Evolutionary conservation across 2,888 invertebrate genomes (phyloP), one percentile per base, ranked within the genome.

Genomic region (Theretra japonica): DNA sequence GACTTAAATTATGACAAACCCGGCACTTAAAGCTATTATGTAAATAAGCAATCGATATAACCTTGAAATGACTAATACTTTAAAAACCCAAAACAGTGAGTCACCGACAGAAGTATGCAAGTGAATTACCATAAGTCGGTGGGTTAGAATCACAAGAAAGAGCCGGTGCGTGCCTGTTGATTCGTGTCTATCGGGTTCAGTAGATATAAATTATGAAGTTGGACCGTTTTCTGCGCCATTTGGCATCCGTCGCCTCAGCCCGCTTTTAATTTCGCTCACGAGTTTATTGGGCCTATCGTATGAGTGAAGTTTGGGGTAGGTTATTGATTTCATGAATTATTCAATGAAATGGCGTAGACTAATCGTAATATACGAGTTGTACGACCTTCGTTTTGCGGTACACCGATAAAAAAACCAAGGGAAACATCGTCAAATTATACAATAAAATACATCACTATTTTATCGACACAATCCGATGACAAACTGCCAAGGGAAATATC

Each of bases 151-250:
- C 48, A 17, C 4, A 41, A 48, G 48, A 60, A 23, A 17, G 17
- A 41, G 6, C 60, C 60, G 23, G 65, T 48, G 33, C 33, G 30
- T 53, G 53, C 62, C 70, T 53, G 30, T 53, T 60, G 57, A 50
- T 28, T 48, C 30, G 23, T 50, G 33, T 70, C 58, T 72, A 71
- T 69, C 60, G 69, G 50, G 58, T 72, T 23, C 59, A 23, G 68
- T 71, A 59, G 48, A 68, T 71, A 75, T 75, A 73, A 75, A 75
- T 77, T 73, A 73, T 60, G 21, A 62, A 79, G 76, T 81, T 80
- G 73, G 78, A 71, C 73, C 77, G 77, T 79, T 79, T 80, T 80
- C 78, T 75, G 74, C 75, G 59, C 76, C 78, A 79, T 81, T 82
- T 79, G 73, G 70, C 72, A 69, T 72, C 74, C 75, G 76, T 48